Percentiles rank a stretch among this genome's conserved stretches.
phyloP scores from a whole-genome alignment of 2,797 vertebrate genomes.

The Gymnopithys bicolor region DNA sequence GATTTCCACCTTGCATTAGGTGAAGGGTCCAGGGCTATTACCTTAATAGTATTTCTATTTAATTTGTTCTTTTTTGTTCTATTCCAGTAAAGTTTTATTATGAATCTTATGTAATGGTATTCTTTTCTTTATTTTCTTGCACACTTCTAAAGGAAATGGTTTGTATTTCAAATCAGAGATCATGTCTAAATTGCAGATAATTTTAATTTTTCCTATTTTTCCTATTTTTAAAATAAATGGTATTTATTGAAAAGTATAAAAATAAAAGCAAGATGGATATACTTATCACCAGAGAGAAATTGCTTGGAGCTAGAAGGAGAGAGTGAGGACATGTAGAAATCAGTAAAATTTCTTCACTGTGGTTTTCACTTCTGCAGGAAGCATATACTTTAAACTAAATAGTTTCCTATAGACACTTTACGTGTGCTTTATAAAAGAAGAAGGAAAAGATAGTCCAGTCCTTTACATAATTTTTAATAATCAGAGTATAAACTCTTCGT shows the following conservation, averaged over 20 bases:
- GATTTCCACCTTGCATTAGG: background rate
- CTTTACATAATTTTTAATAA: background rate
- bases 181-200: background rate
- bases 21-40: background rate
- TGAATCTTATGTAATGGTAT: background rate
- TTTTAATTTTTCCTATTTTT: background rate
- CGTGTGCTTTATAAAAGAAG: background rate
- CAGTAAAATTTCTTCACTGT: background rate
- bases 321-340: background rate
- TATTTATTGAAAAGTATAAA: background rate
- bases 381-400: background rate
- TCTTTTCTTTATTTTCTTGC: constrained; percentile 40
- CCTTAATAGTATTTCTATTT: background rate
- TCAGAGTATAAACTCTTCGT: background rate
- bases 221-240: accelerated
- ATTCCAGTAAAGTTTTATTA: background rate
- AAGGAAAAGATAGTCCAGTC: background rate
- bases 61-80: background rate
- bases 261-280: background rate
- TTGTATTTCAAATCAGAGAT: constrained; percentile 26
- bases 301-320: background rate
- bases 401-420: background rate
- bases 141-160: constrained; percentile 26
- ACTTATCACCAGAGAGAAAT: background rate
- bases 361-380: background rate